phyloP scores from a whole-genome alignment of 1,140 invertebrate species.

The Cataglyphis hispanica region DNA sequence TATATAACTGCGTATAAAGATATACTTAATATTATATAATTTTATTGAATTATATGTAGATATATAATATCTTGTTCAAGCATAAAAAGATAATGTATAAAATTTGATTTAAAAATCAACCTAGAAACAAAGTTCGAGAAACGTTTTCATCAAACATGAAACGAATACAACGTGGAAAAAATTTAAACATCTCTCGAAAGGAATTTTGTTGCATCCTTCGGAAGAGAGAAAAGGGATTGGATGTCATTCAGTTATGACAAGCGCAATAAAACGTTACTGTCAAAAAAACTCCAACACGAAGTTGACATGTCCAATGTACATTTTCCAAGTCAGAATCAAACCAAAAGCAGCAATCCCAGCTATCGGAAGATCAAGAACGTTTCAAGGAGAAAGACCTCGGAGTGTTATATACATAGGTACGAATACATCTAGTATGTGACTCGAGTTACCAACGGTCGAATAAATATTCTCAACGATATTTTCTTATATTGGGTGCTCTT shows the following conservation, averaged over 20 bases:
- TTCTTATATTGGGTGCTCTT: slow-evolving; percentile 29
- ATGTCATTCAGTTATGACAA: slow-evolving; percentile 21
- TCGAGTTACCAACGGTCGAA: slow-evolving; percentile 53
- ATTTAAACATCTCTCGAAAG: slow-evolving; percentile 48
- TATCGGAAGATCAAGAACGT: slow-evolving; percentile 46
- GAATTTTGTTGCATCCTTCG: slow-evolving; percentile 14
- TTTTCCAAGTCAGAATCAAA: slow-evolving; percentile 50
- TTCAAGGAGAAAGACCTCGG: slow-evolving; percentile 40
- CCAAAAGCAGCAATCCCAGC: neutral
- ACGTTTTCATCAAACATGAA: slow-evolving; percentile 16
- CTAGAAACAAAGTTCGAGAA: neutral
- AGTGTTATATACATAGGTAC: slow-evolving; percentile 35
- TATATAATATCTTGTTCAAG: neutral
- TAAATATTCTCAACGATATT: slow-evolving; percentile 60
- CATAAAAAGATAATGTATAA: neutral
- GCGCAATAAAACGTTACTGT: slow-evolving; percentile 36
- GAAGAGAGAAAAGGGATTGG: slow-evolving; percentile 1
- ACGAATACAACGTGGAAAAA: slow-evolving; percentile 20
- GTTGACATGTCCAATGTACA: slow-evolving; percentile 21
- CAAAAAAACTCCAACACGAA: slow-evolving; percentile 5
- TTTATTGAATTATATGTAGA: neutral
- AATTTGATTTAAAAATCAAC: slow-evolving; percentile 15
- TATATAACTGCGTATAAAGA: neutral
- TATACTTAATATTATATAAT: slow-evolving; percentile 9
- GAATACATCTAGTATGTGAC: slow-evolving; percentile 42